These are phyloP conservation scores for Pachyuromys duprasi DNA, from an alignment of 2,797 vertebrate species.

Conservation along the genomic window DNA sequence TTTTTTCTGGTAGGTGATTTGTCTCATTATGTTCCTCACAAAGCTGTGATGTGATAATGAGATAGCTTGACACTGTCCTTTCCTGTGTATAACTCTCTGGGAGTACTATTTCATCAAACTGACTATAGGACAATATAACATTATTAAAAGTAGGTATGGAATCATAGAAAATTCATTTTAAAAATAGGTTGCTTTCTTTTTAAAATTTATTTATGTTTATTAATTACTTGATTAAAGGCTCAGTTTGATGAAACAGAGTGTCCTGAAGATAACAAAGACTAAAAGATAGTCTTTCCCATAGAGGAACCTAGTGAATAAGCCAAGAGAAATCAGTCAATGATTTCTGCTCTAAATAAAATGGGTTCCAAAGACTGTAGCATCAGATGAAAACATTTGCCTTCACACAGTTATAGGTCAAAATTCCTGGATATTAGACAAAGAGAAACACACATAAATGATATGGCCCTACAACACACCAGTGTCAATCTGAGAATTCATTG, in stretches of 20 bases:
- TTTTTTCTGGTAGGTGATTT: neutral
- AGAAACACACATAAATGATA: too few species aligned
- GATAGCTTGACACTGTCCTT: neutral
- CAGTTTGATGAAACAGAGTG: neutral
- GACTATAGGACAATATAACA: neutral
- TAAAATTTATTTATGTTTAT: too few species aligned
- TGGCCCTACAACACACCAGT: neutral
- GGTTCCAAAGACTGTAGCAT: neutral
- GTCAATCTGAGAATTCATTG: too few species aligned
- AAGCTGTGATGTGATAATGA: neutral
- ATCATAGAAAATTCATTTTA: neutral
- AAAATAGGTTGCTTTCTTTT: too few species aligned
- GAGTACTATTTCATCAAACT: neutral
- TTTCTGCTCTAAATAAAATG: neutral
- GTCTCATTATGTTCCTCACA: neutral
- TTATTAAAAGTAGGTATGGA: too few species aligned
- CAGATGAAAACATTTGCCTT: neutral
- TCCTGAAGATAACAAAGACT: neutral
- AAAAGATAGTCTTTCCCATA: neutral
- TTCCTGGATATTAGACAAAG: neutral
- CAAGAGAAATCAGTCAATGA: neutral
- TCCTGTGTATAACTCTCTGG: neutral
- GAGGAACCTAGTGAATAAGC: neutral
- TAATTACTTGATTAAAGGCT: neutral
- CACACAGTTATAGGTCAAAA: neutral